Evolutionary conservation across 2,888 invertebrate species (phyloP).

Genomic region (Argyra leucocephala): DNA sequence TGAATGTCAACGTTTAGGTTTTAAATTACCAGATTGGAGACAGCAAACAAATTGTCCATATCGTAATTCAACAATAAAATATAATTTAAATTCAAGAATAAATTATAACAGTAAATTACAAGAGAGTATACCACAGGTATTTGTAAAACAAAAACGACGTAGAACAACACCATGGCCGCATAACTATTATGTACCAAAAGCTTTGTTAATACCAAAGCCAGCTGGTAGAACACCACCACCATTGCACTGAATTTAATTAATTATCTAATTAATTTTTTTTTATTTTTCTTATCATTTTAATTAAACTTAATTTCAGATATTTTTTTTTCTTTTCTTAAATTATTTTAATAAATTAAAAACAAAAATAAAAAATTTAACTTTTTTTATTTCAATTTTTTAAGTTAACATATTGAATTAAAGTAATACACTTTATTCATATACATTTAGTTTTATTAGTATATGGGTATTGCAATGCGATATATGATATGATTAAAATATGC

Average conservation of each 20-base stretch:
- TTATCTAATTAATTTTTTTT: too few relatives aligned
- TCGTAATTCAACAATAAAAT: slow-evolving; percentile 29
- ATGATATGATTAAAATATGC: too few relatives aligned
- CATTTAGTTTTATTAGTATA: too few relatives aligned
- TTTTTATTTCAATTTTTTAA: too few relatives aligned
- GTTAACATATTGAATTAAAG: too few relatives aligned
- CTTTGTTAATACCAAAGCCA: slow-evolving; percentile 35
- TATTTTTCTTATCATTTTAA: too few relatives aligned
- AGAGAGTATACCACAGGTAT: slow-evolving; percentile 18
- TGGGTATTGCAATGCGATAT: too few relatives aligned
- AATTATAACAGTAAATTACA: slow-evolving; percentile 19
- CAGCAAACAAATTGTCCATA: slow-evolving; percentile 55
- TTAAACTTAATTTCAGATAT: too few relatives aligned
- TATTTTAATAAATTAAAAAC: too few relatives aligned
- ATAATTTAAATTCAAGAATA: slow-evolving; percentile 20
- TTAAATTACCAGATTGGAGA: slow-evolving; percentile 62
- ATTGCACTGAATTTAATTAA: slow-evolving; percentile 29
- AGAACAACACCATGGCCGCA: slow-evolving; percentile 15
- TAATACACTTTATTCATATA: too few relatives aligned
- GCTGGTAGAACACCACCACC: slow-evolving; percentile 43
- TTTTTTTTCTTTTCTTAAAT: too few relatives aligned
- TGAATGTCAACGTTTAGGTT: slow-evolving; percentile 72
- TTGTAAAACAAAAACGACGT: slow-evolving; percentile 25
- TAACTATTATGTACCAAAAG: slow-evolving; percentile 35
- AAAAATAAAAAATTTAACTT: too few relatives aligned